Base-by-base conservation (phyloP, 92 coral and sea anemone species). In the Diadumene lineata region DNA sequence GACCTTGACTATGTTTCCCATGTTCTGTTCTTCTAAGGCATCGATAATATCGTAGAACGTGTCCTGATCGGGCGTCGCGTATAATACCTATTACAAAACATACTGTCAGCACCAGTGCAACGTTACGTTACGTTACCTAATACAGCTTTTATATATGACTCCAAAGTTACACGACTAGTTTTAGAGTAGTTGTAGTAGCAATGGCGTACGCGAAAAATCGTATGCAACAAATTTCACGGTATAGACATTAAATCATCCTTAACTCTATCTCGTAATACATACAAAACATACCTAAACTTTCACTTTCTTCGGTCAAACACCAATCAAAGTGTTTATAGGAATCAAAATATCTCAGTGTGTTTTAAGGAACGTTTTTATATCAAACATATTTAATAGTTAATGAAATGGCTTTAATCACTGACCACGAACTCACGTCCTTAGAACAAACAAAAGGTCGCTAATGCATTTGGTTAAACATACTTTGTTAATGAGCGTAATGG, bases 21-120 rank as follows among this genome's bases (percentile, higher is more conserved):
- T 94, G 32, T 93, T 97, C 66, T 91, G 98, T 56, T 94, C 97
- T 48, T 94, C 98, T 30, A 94, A 86, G 0, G 89, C 89, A 80
- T 94, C 98, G 8, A 97, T 91, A 11, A 94, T 91, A 70, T 94
- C 97, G 67, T 94, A 94, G 78, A 91, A 94, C 31, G 91, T 85
- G 73, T 91, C 98, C 67, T 94, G 98, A 66, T 81, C 96, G 65
- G 98, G 92, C 18, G 86, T 90, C 50, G 97, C 98, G 81, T 88
- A 91, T 66, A 94, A 72, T 48, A 94, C 90, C 98, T 94, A 33
- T 10, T 31, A 50, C 16, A 10, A 34, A 66, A 11, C 51, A 63
- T 1, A 46, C 19, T 25, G 29, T 23, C 1, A 13, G 29, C 26
- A 22, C n/a, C 25, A 53, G 60, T 53, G n/a, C 8, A 53, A 16